Evolutionary conservation across 2,797 vertebrate species (phyloP).

Genomic region (Sebastes trivittatus): DNA sequence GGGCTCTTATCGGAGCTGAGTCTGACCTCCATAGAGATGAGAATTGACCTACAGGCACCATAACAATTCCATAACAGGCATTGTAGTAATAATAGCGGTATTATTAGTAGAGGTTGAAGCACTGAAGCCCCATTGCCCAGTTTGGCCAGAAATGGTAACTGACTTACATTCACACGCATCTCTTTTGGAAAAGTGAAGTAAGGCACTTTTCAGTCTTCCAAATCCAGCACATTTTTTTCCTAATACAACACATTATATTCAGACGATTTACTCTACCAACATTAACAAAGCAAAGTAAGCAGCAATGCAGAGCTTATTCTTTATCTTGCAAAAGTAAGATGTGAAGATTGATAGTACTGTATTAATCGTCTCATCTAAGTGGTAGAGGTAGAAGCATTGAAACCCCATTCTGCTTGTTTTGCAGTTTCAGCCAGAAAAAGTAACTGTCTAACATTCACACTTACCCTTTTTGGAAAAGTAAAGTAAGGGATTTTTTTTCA

Average conservation of each 20-base stretch:
- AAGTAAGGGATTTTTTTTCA: background rate
- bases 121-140: background rate
- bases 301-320: too few species aligned
- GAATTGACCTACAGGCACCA: slow-evolving; percentile 37
- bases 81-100: background rate
- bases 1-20: slow-evolving; percentile 39
- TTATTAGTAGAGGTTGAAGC: background rate
- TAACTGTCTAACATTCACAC: background rate
- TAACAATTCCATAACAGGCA: slow-evolving; percentile 2
- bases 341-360: background rate
- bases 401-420: background rate
- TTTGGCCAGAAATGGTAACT: background rate
- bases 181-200: background rate
- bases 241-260: background rate
- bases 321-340: too few species aligned
- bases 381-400: background rate
- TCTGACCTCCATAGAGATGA: slow-evolving; percentile 52
- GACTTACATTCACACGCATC: background rate
- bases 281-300: too few species aligned
- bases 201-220: background rate
- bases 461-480: background rate
- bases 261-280: background rate
- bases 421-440: background rate
- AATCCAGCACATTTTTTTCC: background rate
- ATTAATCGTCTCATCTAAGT: too few species aligned